Percentiles rank a stretch among this genome's conserved stretches.
Evolutionary conservation across 2,797 vertebrate species (phyloP).

Genomic region (Chrosomus eos): DNA sequence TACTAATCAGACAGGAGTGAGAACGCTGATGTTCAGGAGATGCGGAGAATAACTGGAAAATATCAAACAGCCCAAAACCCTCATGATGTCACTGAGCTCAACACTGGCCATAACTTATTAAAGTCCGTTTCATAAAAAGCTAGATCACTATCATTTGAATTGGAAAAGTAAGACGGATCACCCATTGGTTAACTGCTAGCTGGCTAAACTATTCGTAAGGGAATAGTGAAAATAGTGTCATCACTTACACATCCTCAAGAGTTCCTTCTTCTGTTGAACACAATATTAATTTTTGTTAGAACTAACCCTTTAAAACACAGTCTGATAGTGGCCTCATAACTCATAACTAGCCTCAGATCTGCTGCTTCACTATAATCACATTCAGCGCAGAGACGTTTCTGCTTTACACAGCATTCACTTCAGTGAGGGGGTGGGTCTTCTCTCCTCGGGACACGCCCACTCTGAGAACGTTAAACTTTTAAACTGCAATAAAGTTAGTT

Average conservation of each 20-base stretch:
- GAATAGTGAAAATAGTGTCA: no score
- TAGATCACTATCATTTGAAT: not conserved
- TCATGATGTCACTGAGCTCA: not conserved
- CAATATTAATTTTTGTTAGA: no score
- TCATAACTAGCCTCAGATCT: conserved; percentile 65
- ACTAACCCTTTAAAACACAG: no score
- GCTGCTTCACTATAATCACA: conserved; percentile 86
- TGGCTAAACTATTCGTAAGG: not conserved
- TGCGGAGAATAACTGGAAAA: conserved; percentile 28
- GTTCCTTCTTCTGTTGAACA: no score
- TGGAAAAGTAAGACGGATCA: not conserved
- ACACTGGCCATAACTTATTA: not conserved
- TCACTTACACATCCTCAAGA: no score
- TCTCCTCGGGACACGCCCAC: not conserved
- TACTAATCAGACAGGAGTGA: conserved; percentile 66
- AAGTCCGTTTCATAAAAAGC: not conserved
- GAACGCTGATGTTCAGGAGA: not conserved
- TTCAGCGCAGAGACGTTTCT: conserved; percentile 92
- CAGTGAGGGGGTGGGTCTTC: conserved; percentile 46
- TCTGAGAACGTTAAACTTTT: no score
- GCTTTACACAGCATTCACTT: conserved; percentile 69
- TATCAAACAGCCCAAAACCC: not conserved
- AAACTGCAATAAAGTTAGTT: no score
- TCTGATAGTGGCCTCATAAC: no score
- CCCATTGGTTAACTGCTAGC: not conserved